A percentile compares a stretch with the other conserved stretches of the same genome.
These are phyloP conservation scores for Penaeus chinensis DNA, from an alignment of 1,140 invertebrate species.

Conservation along the genomic window DNA sequence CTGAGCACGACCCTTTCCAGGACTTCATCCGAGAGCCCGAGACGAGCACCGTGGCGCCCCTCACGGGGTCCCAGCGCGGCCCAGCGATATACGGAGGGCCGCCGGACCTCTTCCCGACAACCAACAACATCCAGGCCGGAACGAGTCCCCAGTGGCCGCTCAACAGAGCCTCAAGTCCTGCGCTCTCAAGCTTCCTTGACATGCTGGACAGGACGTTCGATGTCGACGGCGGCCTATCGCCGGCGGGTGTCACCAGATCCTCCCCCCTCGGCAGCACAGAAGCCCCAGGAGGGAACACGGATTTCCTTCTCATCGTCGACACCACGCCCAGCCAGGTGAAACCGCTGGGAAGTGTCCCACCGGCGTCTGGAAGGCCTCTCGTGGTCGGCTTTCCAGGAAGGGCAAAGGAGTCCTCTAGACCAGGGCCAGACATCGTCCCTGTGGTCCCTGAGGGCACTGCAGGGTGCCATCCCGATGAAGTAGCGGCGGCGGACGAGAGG, in stretches of 20 bases:
- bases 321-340: background rate
- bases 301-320: background rate
- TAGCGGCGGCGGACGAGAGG: slow-evolving; percentile 21
- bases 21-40: background rate
- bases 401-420: too few species aligned
- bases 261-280: background rate
- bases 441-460: slow-evolving; percentile 17
- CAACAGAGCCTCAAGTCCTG: background rate
- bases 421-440: background rate
- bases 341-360: too few species aligned
- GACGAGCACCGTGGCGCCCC: too few species aligned
- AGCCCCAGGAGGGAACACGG: background rate
- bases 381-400: too few species aligned
- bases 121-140: background rate
- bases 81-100: too few species aligned
- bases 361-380: too few species aligned
- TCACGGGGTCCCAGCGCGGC: too few species aligned
- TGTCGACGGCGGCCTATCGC: background rate
- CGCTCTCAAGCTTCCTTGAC: background rate
- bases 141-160: background rate
- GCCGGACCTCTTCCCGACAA: background rate
- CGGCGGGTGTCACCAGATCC: too few species aligned
- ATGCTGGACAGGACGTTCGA: slow-evolving; percentile 12
- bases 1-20: slow-evolving; percentile 26
- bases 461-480: slow-evolving; percentile 15